These are phyloP conservation scores for Manis pentadactyla DNA, from an alignment of 2,797 vertebrate species.

Conservation along the genomic window DNA sequence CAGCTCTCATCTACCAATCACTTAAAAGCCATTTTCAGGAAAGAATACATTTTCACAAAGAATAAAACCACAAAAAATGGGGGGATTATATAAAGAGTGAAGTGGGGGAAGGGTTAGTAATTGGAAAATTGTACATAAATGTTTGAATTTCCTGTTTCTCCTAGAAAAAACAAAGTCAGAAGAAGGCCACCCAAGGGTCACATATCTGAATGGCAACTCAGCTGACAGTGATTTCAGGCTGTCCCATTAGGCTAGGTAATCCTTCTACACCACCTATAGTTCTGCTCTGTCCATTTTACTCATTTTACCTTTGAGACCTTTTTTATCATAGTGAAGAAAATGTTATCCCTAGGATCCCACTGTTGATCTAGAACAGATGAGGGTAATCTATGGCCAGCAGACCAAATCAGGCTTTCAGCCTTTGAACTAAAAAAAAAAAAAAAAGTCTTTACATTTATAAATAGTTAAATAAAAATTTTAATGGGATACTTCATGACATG, in stretches of 20 bases:
- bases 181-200: background rate
- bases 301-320: background rate
- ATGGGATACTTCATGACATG: background rate
- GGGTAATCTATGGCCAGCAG: background rate
- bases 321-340: background rate
- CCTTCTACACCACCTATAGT: background rate
- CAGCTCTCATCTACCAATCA: background rate
- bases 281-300: background rate
- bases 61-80: background rate
- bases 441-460: background rate
- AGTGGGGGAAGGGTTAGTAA: background rate
- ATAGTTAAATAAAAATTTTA: background rate
- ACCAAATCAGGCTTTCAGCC: background rate
- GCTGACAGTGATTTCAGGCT: background rate
- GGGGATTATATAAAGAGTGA: background rate
- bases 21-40: constrained; percentile 46
- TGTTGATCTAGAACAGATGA: background rate
- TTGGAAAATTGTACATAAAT: background rate
- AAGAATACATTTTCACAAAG: constrained; percentile 32
- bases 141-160: background rate
- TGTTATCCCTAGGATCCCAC: background rate
- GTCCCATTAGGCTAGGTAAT: background rate
- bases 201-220: background rate
- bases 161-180: background rate
- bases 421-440: background rate